A percentile compares a stretch with the other conserved stretches of the same genome.
Evolutionary conservation across 1,140 invertebrate genomes (phyloP).

Genomic region (Conus ventricosus): DNA sequence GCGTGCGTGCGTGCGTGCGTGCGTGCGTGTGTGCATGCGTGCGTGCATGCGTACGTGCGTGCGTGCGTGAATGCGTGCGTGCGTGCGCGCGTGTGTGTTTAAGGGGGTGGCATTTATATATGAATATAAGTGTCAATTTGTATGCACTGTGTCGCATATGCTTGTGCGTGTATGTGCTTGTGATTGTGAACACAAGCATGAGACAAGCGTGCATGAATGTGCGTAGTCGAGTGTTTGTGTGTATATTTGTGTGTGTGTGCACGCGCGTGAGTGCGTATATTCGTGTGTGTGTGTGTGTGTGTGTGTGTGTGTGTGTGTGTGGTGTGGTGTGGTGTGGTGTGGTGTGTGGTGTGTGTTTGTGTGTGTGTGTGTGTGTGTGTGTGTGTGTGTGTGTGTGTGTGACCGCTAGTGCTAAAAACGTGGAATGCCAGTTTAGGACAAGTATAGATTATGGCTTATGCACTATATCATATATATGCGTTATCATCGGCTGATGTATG

Average conservation of each 20-base stretch:
- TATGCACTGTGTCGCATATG: not conserved
- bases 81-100: not conserved
- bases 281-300: not conserved
- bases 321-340: no score
- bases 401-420: no score
- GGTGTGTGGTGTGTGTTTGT: not conserved
- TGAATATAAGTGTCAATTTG: not conserved
- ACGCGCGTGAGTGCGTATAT: not conserved
- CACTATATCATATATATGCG: no score
- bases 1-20: constrained; percentile 73
- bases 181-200: not conserved
- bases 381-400: no score
- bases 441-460: no score
- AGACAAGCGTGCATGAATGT: not conserved
- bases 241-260: not conserved
- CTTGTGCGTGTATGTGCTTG: not conserved
- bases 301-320: not conserved
- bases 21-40: not conserved
- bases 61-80: not conserved
- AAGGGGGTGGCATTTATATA: not conserved
- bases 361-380: not conserved
- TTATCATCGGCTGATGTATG: no score
- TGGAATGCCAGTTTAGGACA: no score
- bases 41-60: not conserved
- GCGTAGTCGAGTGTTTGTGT: not conserved